Base-by-base conservation (phyloP, 2,797 vertebrate species). In the Enteromius treurensis region DNA sequence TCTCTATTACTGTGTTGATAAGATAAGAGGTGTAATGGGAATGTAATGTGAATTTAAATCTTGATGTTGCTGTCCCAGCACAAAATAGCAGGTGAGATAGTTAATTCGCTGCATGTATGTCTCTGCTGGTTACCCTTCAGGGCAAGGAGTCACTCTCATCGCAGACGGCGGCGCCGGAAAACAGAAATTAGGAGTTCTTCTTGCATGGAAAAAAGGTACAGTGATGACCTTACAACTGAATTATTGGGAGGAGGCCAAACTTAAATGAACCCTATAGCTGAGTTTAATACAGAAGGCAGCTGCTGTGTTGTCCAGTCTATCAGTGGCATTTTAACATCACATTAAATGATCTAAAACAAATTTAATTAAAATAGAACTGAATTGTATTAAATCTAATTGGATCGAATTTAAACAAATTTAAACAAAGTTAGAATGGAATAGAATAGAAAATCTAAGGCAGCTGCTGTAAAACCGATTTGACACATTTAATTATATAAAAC, bases 141-240 rank as follows among this genome's bases (percentile, higher is more conserved):
- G 89, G 97, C 96, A 15, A 94, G 92, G 92, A 96, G 94, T 87
- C 95, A 91, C 84, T 80, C 94, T 2, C 93, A 90, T 77, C 94
- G 92, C 82, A 95, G 88, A 77, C 96, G 93, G 3, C 95, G 87
- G 53, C 93, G 90, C 87, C 92, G 91, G 89, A 95, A 92, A 92
- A 96, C 96, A 9, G 90, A 93, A 88, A 96, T 95, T 0, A 92
- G 94, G 87, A 95, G 94, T 91, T 96, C 95, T 23, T 94, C 92
- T 70, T 92, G 91, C 91, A 90, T 93, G 85, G 93, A 93, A 87
- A 95, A 94, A 95, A 97, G 98, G 97, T 98, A 86, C 14, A 45
- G 94, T 19, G 58, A n/a, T 82, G 34, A 65, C 70, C 15, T 19
- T 53, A 21, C 1, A 5, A 58, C 34, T 55, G n/a, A 82, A 45